Conservation (phyloP, 2,888 invertebrate genomes). For the Frankliniella intonsa region DNA sequence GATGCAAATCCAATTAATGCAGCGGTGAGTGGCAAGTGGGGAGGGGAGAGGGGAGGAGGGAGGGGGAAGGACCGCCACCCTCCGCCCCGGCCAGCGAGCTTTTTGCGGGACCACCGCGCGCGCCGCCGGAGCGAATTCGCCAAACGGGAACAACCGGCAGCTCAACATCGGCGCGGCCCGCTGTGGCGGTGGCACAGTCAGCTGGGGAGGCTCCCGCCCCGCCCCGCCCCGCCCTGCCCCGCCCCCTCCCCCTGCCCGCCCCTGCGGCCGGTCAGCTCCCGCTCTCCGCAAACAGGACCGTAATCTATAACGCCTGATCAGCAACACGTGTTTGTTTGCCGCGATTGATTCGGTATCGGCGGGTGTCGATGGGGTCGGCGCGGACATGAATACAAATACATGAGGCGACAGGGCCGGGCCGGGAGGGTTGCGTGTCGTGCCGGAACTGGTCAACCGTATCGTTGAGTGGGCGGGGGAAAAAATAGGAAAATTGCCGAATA, state of each 20-base stretch:
- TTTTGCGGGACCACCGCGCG: slow-evolving; percentile 26
- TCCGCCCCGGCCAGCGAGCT: background rate
- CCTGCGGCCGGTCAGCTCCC: background rate
- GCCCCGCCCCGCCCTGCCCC: background rate
- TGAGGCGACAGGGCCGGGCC: too few relatives aligned
- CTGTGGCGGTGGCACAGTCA: background rate
- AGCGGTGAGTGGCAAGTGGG: background rate
- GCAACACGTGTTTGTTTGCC: background rate
- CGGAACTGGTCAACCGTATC: too few relatives aligned
- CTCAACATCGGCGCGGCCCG: too few relatives aligned
- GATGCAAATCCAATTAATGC: slow-evolving; percentile 22
- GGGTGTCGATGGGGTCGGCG: too few relatives aligned
- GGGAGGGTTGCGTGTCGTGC: too few relatives aligned
- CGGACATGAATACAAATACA: too few relatives aligned
- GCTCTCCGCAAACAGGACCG: background rate
- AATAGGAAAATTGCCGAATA: background rate
- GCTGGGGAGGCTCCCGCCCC: background rate
- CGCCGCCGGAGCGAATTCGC: slow-evolving; percentile 18
- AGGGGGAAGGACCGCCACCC: background rate
- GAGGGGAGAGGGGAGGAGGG: background rate
- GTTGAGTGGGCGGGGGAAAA: background rate
- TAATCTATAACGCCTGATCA: background rate
- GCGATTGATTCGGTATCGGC: too few relatives aligned
- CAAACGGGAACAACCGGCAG: slow-evolving; percentile 4
- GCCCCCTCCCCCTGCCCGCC: background rate